Evolutionary conservation across 2,113 vertebrate species (phyloP), one percentile per base, ranked within the genome.

Genomic region (Hippoglossus stenolepis): DNA sequence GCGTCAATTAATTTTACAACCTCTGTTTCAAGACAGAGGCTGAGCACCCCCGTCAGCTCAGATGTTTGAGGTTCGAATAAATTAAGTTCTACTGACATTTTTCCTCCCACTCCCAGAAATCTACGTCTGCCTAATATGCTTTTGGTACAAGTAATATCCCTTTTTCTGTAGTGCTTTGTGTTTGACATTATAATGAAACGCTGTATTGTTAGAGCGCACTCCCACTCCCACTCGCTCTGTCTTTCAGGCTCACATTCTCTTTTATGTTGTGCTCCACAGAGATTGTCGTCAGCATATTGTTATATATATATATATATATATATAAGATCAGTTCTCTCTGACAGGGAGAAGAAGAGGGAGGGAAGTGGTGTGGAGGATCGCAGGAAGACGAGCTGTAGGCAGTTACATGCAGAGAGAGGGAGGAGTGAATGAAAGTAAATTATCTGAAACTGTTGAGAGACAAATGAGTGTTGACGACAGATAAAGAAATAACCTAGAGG

Each of bases 151-250:
- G 88, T 89, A 88, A 88, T 92, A 88, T 84, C 65, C 84, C 26
- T 73, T 72, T 70, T 78, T 74, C 84, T 70, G 82, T 84, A 57
- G 70, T 75, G 76, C 74, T 91, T 91, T 90, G 87, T 90, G 89
- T 90, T 89, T 91, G 91, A 91, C 87, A 89, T 88, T 90, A 89
- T 90, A 88, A 91, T 92, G 86, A 90, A 89, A 80, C 49, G 3
- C 70, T 61, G 78, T 21, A 90, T 92, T 90, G 82, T 88, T 83
- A 80, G 82, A 83, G 82, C 80, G 60, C 82, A 83, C 90, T 80
- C 90, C 88, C 84, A 85, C 85, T 89, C 83, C 80, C 77, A 3
- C 26, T 31, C 58, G 28, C 58, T 61, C 59, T 73, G 75, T 70
- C 84, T 82, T 75, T 89, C 80, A 84, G 64, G 77, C 81, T 81